Evolutionary conservation across 1,140 invertebrate species (phyloP), one percentile per base, ranked within the genome.

Genomic region (Callitettix versicolor): DNA sequence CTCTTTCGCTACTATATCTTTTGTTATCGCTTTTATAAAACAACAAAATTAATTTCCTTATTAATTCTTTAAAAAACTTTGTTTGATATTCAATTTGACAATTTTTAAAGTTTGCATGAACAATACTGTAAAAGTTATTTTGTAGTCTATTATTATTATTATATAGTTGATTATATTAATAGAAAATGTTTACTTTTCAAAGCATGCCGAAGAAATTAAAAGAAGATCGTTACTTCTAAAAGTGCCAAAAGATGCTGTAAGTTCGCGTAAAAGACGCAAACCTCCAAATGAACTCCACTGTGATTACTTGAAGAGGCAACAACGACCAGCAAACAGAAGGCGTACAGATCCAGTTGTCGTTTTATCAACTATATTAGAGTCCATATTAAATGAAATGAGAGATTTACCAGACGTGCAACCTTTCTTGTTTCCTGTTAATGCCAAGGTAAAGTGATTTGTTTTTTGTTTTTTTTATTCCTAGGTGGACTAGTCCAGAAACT

Each of bases 311-410:
- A 92, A 94, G 62, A 82, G 85, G 52, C 88, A 89, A 17, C 82
- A 85, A 40, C 82, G 88, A 61, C 86, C 89, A 0, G 89, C 91
- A 0, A 96, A 99, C 69, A 74, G 97, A 22, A 75, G 92, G n/a
- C 75, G 96, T 50, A 95, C 95, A 1, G 95, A 99, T 74, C 96
- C 96, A 0, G 81, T 97, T 0, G 92, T 99, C 11, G 93, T 95
- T 0, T 73, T 99, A 58, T 91, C 91, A 0, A 91, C 88, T 1
- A 85, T 97, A 53, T 74, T 99, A 36, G 95, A 98, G 68, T 81
- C 82, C 15, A 94, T 99, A 58, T 71, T 98, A 0, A 96, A 94
- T 65, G 92, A 98, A 66, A 85, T 99, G 79, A 76, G 94, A 51
- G 85, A 90, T 62, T 69, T 98, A 65, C 90, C 91, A 0, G 91